These are phyloP conservation scores for Tethya wilhelma DNA, from an alignment of 37 sponge, comb jelly and placozoan species.

Conservation along the genomic window DNA sequence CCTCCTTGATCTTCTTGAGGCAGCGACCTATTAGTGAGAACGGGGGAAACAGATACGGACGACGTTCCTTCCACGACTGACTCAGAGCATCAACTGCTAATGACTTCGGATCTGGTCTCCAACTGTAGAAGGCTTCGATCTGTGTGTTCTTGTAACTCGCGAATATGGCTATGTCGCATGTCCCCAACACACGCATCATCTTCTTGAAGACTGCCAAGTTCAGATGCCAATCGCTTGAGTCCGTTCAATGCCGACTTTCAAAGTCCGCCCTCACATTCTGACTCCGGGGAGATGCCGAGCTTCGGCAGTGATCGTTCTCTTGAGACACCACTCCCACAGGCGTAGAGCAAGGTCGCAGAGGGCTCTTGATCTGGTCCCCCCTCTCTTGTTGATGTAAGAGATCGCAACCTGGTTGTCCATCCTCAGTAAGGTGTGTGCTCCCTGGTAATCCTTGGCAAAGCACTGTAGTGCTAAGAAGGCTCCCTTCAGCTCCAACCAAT, in stretches of 20 bases:
- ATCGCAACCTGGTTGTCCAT: conserved; percentile 34
- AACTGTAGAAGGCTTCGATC: conserved; percentile 18
- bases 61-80: not conserved
- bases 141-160: conserved; percentile 7
- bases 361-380: conserved; percentile 12
- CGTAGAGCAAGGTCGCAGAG: conserved; percentile 25
- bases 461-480: conserved; percentile 21
- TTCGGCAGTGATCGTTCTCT: not conserved
- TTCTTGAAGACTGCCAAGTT: not conserved
- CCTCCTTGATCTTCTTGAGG: not conserved
- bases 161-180: conserved; percentile 1
- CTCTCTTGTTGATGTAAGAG: conserved; percentile 35
- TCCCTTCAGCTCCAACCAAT: conserved; percentile 43
- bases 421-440: not conserved
- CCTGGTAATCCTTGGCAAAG: not conserved
- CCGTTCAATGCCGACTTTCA: not conserved
- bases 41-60: conserved; percentile 15
- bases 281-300: conserved; percentile 32
- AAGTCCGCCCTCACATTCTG: conserved; percentile 24
- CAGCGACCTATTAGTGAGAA: not conserved
- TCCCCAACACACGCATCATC: not conserved
- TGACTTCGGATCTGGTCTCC: conserved; percentile 1
- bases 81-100: conserved; percentile 15
- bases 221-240: conserved; percentile 3
- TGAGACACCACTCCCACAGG: conserved; percentile 55